Evolutionary conservation across 2,888 invertebrate genomes (phyloP), one percentile per base, ranked within the genome.

Genomic region (Pseudoips prasinana): DNA sequence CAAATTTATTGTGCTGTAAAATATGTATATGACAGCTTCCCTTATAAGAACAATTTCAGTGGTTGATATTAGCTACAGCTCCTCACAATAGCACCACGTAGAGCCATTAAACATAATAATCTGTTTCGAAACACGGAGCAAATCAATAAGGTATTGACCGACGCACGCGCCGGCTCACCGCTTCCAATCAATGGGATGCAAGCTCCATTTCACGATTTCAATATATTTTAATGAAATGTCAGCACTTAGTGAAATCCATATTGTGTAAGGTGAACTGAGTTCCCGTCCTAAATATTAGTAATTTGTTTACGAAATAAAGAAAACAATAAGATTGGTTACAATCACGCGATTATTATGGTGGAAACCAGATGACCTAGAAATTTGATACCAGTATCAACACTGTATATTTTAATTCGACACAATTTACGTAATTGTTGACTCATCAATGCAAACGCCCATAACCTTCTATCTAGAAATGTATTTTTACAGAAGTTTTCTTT

Each of bases 181-280:
- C 72, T 73, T 55, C 75, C 83, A 83, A 87, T 87, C 86, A 85
- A 78, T 82, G 69, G 78, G 84, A 85, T 79, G 73, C 80, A 76
- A 72, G 70, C 73, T 66, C 80, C 72, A 75, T 79, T 87, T 84
- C 87, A 86, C 87, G 87, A 87, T 85, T 87, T 77, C 85, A 86
- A 87, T 87, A 83, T 77, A 79, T 78, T 80, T 78, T 80, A 86
- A 85, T 84, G 76, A 86, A 87, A 87, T 86, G 85, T 82, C 84
- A 80, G 86, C 76, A 80, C 78, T 81, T 75, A 73, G 71, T 77
- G 80, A 76, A 81, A 81, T 75, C 67, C 69, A 71, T 69, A 73
- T 84, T 83, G 76, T 73, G 80, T 62, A 85, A 84, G 60, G 42
- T 55, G 49, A 65, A 42, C 58, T 58, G 53, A 56, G 56, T 59